These are phyloP conservation scores for Molossus molossus DNA, from an alignment of 2,797 vertebrate genomes.

Conservation along the genomic window DNA sequence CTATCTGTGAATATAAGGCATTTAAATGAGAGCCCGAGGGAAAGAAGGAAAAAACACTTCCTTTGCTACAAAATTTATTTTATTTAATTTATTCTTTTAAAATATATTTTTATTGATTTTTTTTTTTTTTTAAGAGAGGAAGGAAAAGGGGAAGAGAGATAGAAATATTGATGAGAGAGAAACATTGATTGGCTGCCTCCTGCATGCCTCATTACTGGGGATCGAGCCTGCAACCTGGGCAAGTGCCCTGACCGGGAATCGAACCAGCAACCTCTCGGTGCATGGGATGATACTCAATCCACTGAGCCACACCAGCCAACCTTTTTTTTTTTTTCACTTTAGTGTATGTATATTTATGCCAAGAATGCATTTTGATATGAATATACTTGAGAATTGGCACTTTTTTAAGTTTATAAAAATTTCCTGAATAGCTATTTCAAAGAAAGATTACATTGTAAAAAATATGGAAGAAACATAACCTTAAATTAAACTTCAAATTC, in stretches of 20 bases:
- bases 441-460: constrained; percentile 64
- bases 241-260: no score
- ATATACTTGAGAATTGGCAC: constrained; percentile 43
- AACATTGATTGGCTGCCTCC: no score
- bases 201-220: no score
- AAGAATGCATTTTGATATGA: constrained; percentile 49
- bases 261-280: no score
- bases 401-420: constrained; percentile 47
- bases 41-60: constrained; percentile 24
- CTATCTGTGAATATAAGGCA: neutral
- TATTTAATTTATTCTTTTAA: constrained; percentile 5
- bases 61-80: constrained; percentile 9
- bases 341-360: constrained; percentile 40
- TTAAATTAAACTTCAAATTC: constrained; percentile 64
- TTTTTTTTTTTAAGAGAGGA: no score
- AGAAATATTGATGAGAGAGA: no score
- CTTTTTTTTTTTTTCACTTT: constrained; percentile 4
- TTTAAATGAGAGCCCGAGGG: neutral
- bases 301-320: no score
- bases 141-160: no score
- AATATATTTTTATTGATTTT: no score
- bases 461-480: neutral
- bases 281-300: no score
- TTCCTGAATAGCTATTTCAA: constrained; percentile 58
- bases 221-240: no score